Conservation (phyloP, 2,888 invertebrate genomes). For the Xylota segnis region DNA sequence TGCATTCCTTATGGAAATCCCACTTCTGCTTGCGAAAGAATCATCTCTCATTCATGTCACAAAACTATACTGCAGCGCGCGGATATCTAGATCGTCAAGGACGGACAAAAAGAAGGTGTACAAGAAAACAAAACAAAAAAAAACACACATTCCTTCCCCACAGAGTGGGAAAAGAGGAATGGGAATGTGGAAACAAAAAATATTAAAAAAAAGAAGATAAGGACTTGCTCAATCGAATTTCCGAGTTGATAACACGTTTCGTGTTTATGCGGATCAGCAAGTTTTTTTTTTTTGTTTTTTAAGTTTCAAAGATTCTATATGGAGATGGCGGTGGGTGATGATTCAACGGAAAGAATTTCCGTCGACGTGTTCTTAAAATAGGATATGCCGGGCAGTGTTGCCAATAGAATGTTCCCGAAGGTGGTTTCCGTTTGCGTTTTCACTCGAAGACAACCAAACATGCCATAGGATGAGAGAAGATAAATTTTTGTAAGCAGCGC, state of each 20-base stretch:
- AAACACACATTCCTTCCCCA: conserved; percentile 38
- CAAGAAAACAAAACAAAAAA: conserved; percentile 18
- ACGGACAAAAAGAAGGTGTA: conserved; percentile 65
- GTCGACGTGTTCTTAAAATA: conserved; percentile 62
- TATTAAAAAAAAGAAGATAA: conserved; percentile 18
- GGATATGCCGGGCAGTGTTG: conserved; percentile 34
- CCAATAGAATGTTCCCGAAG: conserved; percentile 17
- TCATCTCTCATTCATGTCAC: conserved; percentile 44
- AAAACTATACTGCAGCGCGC: conserved; percentile 22
- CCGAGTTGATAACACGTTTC: conserved; percentile 65
- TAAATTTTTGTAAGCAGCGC: no score
- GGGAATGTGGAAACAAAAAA: conserved; percentile 35
- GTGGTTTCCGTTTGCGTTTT: background rate
- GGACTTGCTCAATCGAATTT: conserved; percentile 65
- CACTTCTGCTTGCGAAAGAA: conserved; percentile 8
- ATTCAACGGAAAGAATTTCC: conserved; percentile 64
- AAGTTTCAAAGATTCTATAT: conserved; percentile 19
- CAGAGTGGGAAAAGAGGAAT: conserved; percentile 42
- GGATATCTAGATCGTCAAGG: conserved; percentile 73
- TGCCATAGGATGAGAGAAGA: no score
- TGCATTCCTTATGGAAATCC: conserved; percentile 40
- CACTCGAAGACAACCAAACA: no score
- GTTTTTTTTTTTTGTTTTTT: background rate
- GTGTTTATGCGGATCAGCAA: conserved; percentile 14
- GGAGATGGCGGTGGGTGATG: conserved; percentile 48